These are phyloP conservation scores for Albula goreensis DNA, from an alignment of 2,113 vertebrate genomes.

Conservation along the genomic window DNA sequence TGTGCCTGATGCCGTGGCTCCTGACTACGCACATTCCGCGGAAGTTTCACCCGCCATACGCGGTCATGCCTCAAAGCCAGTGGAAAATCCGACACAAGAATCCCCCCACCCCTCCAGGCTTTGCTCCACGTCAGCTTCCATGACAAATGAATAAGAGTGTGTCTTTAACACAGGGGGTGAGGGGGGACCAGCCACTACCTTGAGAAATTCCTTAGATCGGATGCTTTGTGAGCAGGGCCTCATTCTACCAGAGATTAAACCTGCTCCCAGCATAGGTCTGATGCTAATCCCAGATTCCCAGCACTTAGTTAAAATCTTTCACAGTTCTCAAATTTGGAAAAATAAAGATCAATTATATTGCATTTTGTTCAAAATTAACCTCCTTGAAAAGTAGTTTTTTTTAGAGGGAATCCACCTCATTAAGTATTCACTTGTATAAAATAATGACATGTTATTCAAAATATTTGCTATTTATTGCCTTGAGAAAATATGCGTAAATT, in stretches of 20 bases:
- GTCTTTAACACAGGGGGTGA: not conserved
- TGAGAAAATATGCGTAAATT: too few relatives aligned
- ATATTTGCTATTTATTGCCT: too few relatives aligned
- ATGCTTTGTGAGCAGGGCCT: not conserved
- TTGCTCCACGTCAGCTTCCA: not conserved
- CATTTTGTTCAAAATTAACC: too few relatives aligned
- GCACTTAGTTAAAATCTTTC: not conserved
- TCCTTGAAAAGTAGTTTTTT: too few relatives aligned
- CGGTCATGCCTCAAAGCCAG: not conserved
- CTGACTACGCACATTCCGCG: not conserved
- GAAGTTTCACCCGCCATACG: not conserved
- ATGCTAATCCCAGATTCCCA: not conserved
- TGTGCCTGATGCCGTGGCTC: slow-evolving; percentile 4
- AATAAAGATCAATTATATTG: not conserved
- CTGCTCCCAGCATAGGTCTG: not conserved
- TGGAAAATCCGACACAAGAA: not conserved
- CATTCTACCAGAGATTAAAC: not conserved
- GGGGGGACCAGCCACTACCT: not conserved
- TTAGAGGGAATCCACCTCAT: not conserved
- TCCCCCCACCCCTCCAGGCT: not conserved
- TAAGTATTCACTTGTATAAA: too few relatives aligned
- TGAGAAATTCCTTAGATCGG: not conserved
- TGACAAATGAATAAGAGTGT: not conserved
- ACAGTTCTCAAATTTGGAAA: not conserved
- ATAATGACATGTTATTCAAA: too few relatives aligned